Conservation (phyloP, 2,113 vertebrate genomes). For the Vombatus ursinus region DNA sequence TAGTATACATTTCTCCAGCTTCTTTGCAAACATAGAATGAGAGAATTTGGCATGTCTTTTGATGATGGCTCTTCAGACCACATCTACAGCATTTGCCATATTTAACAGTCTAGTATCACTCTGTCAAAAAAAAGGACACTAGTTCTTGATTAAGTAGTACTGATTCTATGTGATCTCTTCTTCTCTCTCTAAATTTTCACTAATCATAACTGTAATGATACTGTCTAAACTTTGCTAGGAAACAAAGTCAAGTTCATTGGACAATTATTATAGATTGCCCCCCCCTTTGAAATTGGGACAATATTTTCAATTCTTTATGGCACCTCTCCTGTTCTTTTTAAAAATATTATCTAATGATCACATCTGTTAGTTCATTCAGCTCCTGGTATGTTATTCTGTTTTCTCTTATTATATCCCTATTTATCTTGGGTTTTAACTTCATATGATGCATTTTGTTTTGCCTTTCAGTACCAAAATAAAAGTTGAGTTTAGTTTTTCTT, state of each 20-base stretch:
- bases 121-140: too few relatives aligned
- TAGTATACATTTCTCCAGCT: too few relatives aligned
- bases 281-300: background rate
- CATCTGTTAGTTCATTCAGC: background rate
- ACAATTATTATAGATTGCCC: background rate
- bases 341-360: background rate
- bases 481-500: background rate
- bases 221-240: too few relatives aligned
- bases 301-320: background rate
- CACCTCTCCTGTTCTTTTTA: background rate
- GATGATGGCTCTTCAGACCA: background rate
- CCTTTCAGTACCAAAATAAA: background rate
- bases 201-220: too few relatives aligned
- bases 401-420: background rate
- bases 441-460: background rate
- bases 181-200: too few relatives aligned
- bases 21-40: too few relatives aligned
- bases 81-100: background rate
- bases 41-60: background rate
- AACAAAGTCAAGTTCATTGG: too few relatives aligned
- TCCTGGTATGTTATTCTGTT: background rate
- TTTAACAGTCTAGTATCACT: too few relatives aligned
- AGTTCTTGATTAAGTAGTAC: background rate
- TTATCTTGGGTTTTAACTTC: background rate
- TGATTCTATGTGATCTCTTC: too few relatives aligned